Evolutionary conservation across 1,140 invertebrate genomes (phyloP), one percentile per base, ranked within the genome.

Genomic region (Caenorhabditis elegans): DNA sequence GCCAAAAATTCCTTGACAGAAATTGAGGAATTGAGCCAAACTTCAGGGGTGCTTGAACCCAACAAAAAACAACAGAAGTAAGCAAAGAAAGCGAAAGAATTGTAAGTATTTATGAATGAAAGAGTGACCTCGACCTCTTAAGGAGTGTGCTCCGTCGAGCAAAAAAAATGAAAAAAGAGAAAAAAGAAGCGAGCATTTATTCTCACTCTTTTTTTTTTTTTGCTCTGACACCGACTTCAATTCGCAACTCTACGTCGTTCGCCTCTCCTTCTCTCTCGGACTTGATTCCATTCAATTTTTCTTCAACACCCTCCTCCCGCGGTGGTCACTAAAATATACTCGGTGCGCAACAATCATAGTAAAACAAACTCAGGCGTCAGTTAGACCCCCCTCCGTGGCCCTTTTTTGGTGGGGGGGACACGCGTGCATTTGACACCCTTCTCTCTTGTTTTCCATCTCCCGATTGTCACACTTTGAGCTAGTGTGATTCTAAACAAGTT

Each of bases 231-330:
- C 60, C 60, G 60, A 31, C 60, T 70, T 70, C 60, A 70, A 70
- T 70, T 70, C 60, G 60, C 60, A 70, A 70, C 60, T 70, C 60
- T 70, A n/a, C 60, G 60, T 70, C n/a, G n/a, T 70, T 39, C 34
- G 60, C 34, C 60, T 70, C 36, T 26, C 60, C 34, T 70, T 43
- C 15, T 43, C n/a, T n/a, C n/a, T n/a, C n/a, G n/a, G n/a, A n/a
- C n/a, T n/a, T n/a, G n/a, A 60, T 60, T 60, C 34, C 53, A 60
- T 60, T 60, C 53, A 60, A 60, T 70, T 34, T 39, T 70, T 70
- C 34, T 43, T 43, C 6, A 43, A 43, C 15, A 43, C 39, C n/a
- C 60, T 70, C 11, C 34, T 70, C n/a, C 60, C n/a, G 34, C 34
- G 53, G n/a, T 39, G 60, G 60, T 70, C 60, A 70, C 60, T 70